These are phyloP conservation scores for Coreoperca whiteheadi DNA, from an alignment of 2,113 vertebrate genomes.

Conservation along the genomic window DNA sequence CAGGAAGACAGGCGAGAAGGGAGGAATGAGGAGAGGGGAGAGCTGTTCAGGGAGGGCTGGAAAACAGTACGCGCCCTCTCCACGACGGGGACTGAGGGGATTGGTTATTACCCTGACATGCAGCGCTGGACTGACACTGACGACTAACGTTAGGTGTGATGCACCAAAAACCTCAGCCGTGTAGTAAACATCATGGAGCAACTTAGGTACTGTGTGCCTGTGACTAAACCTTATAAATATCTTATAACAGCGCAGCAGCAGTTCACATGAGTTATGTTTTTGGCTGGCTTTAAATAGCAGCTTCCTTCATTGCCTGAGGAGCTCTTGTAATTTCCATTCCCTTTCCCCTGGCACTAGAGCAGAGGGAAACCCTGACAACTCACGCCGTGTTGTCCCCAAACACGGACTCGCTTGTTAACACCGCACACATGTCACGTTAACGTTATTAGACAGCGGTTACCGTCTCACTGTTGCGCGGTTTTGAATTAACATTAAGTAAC, in stretches of 20 bases:
- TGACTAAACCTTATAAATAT: neutral
- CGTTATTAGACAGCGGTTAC: neutral
- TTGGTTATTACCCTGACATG: constrained; percentile 45
- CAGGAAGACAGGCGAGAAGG: constrained; percentile 4
- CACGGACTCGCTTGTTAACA: neutral
- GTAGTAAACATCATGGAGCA: constrained; percentile 38
- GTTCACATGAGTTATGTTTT: neutral
- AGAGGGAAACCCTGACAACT: constrained; percentile 4
- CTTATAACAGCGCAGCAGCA: neutral
- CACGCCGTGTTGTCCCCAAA: neutral
- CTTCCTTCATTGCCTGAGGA: constrained; percentile 28
- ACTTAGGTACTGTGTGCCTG: neutral
- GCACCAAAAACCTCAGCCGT: constrained; percentile 38
- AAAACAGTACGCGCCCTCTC: constrained; percentile 25
- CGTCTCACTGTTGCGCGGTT: neutral
- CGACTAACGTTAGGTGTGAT: constrained; percentile 34
- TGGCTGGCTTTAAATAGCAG: constrained; percentile 55
- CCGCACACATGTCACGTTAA: neutral
- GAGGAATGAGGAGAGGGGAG: neutral
- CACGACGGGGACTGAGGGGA: constrained; percentile 24
- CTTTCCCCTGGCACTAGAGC: neutral
- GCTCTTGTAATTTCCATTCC: constrained; percentile 16
- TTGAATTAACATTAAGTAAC: too few species aligned
- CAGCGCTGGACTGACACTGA: constrained; percentile 22
- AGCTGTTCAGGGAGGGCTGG: neutral